phyloP scores from a whole-genome alignment of 2,888 invertebrate species.

The Papilio protenor region DNA sequence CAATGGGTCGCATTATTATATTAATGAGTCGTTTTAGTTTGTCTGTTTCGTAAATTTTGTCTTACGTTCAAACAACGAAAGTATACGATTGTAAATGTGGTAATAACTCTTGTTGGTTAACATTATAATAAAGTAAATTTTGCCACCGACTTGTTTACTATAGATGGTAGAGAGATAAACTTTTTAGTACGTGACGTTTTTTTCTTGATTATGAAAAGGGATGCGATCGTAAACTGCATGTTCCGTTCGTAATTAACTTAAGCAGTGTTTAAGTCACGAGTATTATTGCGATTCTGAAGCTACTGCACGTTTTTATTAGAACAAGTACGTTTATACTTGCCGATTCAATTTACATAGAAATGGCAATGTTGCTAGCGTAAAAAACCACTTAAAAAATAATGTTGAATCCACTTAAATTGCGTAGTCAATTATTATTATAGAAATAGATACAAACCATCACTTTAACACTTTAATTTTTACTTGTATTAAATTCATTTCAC shows the following conservation, averaged over 20 bases:
- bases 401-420: slow-evolving; percentile 1
- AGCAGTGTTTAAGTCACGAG: slow-evolving; percentile 25
- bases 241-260: slow-evolving; percentile 40
- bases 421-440: no score
- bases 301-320: slow-evolving; percentile 37
- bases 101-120: slow-evolving; percentile 33
- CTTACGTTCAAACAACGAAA: slow-evolving; percentile 32
- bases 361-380: slow-evolving; percentile 1
- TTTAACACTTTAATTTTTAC: no score
- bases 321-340: slow-evolving; percentile 25
- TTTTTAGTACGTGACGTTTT: slow-evolving; percentile 38
- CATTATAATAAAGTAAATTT: slow-evolving; percentile 39
- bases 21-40: slow-evolving; percentile 47
- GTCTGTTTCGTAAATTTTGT: slow-evolving; percentile 43
- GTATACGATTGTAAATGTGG: slow-evolving; percentile 30
- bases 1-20: slow-evolving; percentile 49
- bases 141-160: slow-evolving; percentile 37
- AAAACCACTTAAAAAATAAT: slow-evolving; percentile 24
- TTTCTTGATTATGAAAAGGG: slow-evolving; percentile 35
- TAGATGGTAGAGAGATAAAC: slow-evolving; percentile 32
- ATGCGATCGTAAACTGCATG: slow-evolving; percentile 40
- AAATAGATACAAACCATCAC: no score
- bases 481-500: no score
- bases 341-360: slow-evolving; percentile 38
- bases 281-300: slow-evolving; percentile 22